phyloP scores from a whole-genome alignment of 2,888 invertebrate genomes.

The Leptinotarsa haldemani region DNA sequence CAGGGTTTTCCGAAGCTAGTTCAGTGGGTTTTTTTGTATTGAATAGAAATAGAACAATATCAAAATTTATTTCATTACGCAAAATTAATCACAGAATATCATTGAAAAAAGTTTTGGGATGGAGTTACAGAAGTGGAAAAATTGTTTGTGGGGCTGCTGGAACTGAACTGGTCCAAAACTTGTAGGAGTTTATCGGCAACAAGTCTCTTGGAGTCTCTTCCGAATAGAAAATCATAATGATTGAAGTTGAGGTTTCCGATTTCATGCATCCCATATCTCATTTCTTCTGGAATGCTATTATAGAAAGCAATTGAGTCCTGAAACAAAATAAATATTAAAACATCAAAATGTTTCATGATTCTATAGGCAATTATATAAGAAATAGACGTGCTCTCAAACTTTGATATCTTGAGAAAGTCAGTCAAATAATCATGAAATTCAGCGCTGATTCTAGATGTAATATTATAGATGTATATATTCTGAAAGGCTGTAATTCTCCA shows the following conservation, averaged over 20 bases:
- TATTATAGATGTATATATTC: too few relatives aligned
- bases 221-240: conserved; percentile 63
- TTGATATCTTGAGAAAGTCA: too few relatives aligned
- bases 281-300: conserved; percentile 56
- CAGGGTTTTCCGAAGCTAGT: too few relatives aligned
- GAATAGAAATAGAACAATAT: background rate
- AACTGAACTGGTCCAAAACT: conserved; percentile 52
- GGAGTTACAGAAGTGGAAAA: background rate
- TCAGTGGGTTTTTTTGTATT: background rate
- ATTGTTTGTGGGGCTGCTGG: background rate
- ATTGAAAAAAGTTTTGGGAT: too few relatives aligned
- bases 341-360: too few relatives aligned
- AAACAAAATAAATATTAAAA: conserved; percentile 43
- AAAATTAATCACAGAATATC: too few relatives aligned
- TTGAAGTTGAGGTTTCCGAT: conserved; percentile 61
- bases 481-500: too few relatives aligned
- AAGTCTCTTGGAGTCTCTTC: conserved; percentile 57
- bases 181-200: conserved; percentile 57
- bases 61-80: background rate
- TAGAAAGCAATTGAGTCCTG: conserved; percentile 63
- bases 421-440: too few relatives aligned
- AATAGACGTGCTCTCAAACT: too few relatives aligned
- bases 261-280: conserved; percentile 58
- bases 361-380: too few relatives aligned
- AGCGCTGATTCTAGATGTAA: too few relatives aligned